These are phyloP conservation scores for Prosapia bicincta DNA, from an alignment of 2,888 invertebrate genomes.

Conservation along the genomic window DNA sequence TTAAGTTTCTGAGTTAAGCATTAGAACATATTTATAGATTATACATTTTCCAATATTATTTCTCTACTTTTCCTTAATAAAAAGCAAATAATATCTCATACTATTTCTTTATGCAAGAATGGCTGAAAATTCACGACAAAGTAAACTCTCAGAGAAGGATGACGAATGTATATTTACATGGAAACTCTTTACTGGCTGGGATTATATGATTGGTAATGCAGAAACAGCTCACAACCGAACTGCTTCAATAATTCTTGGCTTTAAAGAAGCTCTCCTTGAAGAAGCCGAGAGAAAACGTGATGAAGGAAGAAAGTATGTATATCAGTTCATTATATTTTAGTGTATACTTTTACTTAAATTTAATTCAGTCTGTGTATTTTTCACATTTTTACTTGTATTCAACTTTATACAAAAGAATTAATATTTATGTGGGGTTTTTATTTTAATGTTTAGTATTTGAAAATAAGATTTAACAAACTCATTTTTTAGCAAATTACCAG, in stretches of 20 bases:
- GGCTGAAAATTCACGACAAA: conserved; percentile 94
- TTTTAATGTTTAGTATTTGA: too few species aligned
- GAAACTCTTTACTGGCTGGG: conserved; percentile 97
- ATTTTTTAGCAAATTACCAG: too few species aligned
- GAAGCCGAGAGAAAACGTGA: conserved; percentile 88
- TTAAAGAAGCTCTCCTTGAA: conserved; percentile 84
- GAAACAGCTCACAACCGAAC: conserved; percentile 93
- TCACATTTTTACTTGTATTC: too few species aligned
- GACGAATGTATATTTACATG: conserved; percentile 96
- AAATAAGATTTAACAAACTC: too few species aligned
- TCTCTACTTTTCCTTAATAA: conserved; percentile 2
- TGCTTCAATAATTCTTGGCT: conserved; percentile 83
- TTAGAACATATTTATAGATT: not conserved
- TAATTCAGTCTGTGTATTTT: too few species aligned
- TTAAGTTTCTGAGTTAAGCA: too few species aligned
- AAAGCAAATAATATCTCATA: conserved; percentile 8
- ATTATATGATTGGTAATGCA: conserved; percentile 95
- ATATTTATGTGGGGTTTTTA: too few species aligned
- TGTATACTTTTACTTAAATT: too few species aligned
- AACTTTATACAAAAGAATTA: too few species aligned
- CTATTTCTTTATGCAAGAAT: conserved; percentile 62
- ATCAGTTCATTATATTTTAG: too few species aligned
- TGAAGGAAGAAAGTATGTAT: conserved; percentile 59
- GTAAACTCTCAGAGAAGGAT: conserved; percentile 91
- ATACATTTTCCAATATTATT: not conserved